Conservation (phyloP, 2,888 invertebrate species). For the Plagodis dolabraria region DNA sequence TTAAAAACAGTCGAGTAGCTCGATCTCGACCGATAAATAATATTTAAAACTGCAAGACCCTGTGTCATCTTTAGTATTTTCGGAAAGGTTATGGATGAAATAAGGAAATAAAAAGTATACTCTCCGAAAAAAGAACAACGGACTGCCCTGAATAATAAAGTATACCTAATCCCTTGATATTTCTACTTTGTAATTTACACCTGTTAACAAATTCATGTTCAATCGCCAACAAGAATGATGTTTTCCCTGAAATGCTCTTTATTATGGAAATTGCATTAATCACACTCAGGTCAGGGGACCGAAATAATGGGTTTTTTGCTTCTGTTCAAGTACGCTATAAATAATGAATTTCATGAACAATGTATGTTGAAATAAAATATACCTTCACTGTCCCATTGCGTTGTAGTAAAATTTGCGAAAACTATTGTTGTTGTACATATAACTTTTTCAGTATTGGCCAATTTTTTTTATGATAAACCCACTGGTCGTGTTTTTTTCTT, state of each 20-base stretch:
- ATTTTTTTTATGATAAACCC: too few relatives aligned
- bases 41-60: too few relatives aligned
- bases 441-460: too few relatives aligned
- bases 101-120: not conserved
- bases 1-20: too few relatives aligned
- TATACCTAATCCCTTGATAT: conserved; percentile 21
- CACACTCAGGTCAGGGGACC: conserved; percentile 15
- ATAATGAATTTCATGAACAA: not conserved
- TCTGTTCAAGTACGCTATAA: not conserved
- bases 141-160: conserved; percentile 18
- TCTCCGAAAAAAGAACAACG: not conserved
- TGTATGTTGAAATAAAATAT: not conserved
- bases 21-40: too few relatives aligned
- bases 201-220: conserved; percentile 29
- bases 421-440: too few relatives aligned
- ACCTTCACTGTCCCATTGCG: not conserved
- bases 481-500: too few relatives aligned
- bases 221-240: conserved; percentile 23
- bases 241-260: conserved; percentile 23
- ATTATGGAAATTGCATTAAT: conserved; percentile 31
- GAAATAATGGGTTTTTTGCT: conserved; percentile 19
- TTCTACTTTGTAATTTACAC: conserved; percentile 28
- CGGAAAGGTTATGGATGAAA: not conserved
- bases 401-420: not conserved
- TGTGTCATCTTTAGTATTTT: too few relatives aligned